These are phyloP conservation scores for Poeciliopsis paucimaculata DNA, from an alignment of 2,797 vertebrate species.

Conservation along the genomic window DNA sequence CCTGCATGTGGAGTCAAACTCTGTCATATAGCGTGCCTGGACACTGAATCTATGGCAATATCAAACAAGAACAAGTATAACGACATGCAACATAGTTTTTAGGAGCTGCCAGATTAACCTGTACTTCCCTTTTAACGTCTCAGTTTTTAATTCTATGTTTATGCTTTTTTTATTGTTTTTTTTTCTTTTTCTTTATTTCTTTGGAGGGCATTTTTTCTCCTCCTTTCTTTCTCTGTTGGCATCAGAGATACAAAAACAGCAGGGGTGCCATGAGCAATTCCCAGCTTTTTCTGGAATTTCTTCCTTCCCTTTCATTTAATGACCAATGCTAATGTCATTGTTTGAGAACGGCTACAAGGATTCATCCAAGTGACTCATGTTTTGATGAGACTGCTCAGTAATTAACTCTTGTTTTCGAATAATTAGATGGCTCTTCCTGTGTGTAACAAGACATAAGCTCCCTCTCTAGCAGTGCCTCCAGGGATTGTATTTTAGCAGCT, in stretches of 20 bases:
- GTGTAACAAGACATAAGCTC: conserved; percentile 8
- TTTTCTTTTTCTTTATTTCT: conserved; percentile 18
- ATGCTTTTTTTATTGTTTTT: conserved; percentile 36
- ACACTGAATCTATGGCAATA: conserved; percentile 56
- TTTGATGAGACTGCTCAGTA: conserved; percentile 13
- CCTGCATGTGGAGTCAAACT: conserved; percentile 38
- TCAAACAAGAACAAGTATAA: conserved; percentile 41
- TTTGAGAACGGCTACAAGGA: conserved; percentile 18
- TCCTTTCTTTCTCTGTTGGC: conserved; percentile 30
- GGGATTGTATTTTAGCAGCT: conserved; percentile 46
- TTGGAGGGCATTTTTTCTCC: conserved; percentile 21
- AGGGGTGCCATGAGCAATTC: conserved; percentile 58
- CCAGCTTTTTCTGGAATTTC: conserved; percentile 38
- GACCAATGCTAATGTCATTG: conserved; percentile 41
- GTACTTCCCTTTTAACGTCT: conserved; percentile 10
- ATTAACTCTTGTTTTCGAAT: background rate
- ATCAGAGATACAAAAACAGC: conserved; percentile 35
- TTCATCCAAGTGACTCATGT: conserved; percentile 48
- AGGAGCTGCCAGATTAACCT: conserved; percentile 53
- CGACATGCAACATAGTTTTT: conserved; percentile 29
- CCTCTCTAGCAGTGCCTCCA: conserved; percentile 6
- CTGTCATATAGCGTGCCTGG: conserved; percentile 56
- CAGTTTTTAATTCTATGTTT: conserved; percentile 22
- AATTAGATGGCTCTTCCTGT: conserved; percentile 1
- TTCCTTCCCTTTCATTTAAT: conserved; percentile 40